A percentile compares a stretch with the other conserved stretches of the same genome.
phyloP scores from a whole-genome alignment of 2,888 invertebrate genomes.

The Iselma pallidipennis region DNA sequence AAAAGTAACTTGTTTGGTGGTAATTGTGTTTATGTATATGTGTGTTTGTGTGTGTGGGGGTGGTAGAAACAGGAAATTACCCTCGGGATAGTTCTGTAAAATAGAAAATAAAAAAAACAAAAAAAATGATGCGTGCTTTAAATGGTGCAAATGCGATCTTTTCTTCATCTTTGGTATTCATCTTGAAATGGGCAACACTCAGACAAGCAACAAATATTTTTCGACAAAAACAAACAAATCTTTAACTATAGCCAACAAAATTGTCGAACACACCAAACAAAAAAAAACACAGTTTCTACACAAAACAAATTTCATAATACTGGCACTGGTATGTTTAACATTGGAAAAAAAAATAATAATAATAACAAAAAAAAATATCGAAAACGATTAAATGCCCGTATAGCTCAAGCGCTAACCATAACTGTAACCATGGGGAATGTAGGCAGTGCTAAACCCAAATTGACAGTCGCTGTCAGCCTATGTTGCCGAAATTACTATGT shows the following conservation, averaged over 20 bases:
- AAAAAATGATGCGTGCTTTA: constrained; percentile 52
- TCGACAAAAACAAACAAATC: constrained; percentile 49
- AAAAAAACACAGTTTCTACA: constrained; percentile 38
- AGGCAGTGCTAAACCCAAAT: no score
- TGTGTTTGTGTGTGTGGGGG: neutral
- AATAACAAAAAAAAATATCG: no score
- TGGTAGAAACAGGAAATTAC: constrained; percentile 42
- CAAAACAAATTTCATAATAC: constrained; percentile 35
- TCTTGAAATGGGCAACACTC: constrained; percentile 42
- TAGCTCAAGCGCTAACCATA: no score
- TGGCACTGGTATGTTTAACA: constrained; percentile 37
- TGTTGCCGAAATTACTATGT: no score
- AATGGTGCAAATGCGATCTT: constrained; percentile 44
- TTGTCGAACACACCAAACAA: constrained; percentile 35
- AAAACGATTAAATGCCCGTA: no score
- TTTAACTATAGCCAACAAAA: constrained; percentile 38
- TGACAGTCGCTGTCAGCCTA: no score
- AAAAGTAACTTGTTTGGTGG: neutral
- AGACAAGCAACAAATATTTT: constrained; percentile 44
- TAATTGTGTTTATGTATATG: neutral
- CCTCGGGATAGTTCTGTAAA: constrained; percentile 32
- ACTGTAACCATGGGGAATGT: no score
- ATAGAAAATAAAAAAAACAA: constrained; percentile 41
- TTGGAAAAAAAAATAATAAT: neutral
- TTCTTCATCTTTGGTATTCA: constrained; percentile 44